Conservation (phyloP, 1,140 invertebrate species). For the Physella acuta region DNA sequence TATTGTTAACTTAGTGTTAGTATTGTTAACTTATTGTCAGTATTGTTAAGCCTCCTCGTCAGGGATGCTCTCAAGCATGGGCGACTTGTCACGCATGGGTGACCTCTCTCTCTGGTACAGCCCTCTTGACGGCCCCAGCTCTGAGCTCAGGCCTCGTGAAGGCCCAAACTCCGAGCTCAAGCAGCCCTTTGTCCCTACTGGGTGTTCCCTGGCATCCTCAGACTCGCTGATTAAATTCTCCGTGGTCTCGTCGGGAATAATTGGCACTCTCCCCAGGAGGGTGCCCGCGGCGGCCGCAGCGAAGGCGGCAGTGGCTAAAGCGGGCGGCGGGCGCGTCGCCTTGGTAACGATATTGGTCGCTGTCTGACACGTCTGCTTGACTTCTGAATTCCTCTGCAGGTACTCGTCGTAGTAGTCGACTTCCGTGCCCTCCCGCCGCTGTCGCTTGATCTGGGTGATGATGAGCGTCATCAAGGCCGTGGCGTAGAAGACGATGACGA, state of each 20-base stretch:
- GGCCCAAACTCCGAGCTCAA: not conserved
- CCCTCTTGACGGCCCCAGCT: not conserved
- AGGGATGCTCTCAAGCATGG: slow-evolving; percentile 21
- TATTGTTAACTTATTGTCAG: too few species aligned
- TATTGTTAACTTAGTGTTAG: too few species aligned
- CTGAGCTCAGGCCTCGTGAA: not conserved
- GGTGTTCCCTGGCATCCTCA: not conserved
- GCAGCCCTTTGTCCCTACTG: not conserved
- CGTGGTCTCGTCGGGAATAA: slow-evolving; percentile 5
- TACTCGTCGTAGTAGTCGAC: slow-evolving; percentile 55
- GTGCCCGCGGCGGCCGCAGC: slow-evolving; percentile 12
- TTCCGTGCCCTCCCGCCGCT: slow-evolving; percentile 45
- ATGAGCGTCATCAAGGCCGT: slow-evolving; percentile 52
- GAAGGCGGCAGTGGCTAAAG: not conserved
- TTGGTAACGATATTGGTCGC: slow-evolving; percentile 25
- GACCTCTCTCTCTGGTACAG: not conserved
- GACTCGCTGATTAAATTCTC: not conserved
- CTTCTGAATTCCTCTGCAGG: slow-evolving; percentile 43
- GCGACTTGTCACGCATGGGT: slow-evolving; percentile 5
- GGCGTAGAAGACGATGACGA: slow-evolving; percentile 55
- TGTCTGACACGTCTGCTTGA: slow-evolving; percentile 35
- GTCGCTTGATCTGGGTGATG: slow-evolving; percentile 49
- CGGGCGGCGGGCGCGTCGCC: not conserved
- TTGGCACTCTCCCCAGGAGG: slow-evolving; percentile 1
- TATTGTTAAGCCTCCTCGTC: slow-evolving; percentile 8